phyloP scores from a whole-genome alignment of 2,113 vertebrate genomes.

The Hypocryptadius cinnamomeus region DNA sequence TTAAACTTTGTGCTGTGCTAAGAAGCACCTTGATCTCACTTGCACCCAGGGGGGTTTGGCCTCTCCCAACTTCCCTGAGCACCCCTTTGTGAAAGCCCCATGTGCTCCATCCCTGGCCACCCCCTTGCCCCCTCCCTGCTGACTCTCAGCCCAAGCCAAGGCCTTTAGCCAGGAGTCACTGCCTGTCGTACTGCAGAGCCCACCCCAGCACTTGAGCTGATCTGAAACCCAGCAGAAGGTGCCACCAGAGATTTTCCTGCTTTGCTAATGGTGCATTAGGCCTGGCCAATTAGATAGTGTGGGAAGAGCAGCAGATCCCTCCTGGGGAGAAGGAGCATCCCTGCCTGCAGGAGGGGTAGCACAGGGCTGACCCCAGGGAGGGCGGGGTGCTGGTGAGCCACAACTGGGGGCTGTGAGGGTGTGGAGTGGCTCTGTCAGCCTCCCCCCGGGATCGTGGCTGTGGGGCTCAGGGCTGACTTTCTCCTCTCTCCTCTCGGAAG shows the following conservation, averaged over 20 bases:
- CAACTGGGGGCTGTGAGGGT: rapidly evolving
- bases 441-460: not conserved
- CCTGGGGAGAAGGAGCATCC: not conserved
- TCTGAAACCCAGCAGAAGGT: not conserved
- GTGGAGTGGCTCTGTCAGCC: not conserved
- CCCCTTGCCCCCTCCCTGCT: not conserved
- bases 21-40: not conserved
- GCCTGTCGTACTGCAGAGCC: not conserved
- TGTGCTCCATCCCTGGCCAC: not conserved
- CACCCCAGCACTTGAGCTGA: not conserved
- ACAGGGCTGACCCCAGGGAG: not conserved
- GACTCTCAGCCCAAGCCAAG: not conserved
- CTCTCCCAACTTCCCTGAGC: not conserved
- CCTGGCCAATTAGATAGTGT: not conserved
- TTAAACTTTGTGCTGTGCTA: not conserved
- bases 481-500: slow-evolving; percentile 62
- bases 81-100: not conserved
- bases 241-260: not conserved
- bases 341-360: not conserved
- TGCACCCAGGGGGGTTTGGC: not conserved
- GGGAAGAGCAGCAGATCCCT: not conserved
- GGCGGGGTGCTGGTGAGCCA: not conserved
- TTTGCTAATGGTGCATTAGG: not conserved
- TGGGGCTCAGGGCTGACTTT: not conserved
- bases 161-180: not conserved